Evolutionary conservation across 2,888 invertebrate genomes (phyloP).

Genomic region (Gymnocheta viridis): DNA sequence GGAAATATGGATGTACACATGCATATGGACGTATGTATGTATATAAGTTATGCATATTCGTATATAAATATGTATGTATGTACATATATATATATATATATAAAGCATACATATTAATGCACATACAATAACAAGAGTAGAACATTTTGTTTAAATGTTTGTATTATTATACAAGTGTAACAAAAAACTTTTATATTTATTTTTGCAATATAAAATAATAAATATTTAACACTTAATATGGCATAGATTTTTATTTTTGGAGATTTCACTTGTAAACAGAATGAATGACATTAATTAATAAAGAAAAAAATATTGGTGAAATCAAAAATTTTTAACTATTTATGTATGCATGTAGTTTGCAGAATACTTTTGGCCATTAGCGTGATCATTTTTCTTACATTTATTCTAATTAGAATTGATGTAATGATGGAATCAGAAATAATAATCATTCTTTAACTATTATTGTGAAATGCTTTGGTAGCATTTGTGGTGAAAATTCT

Average conservation of each 20-base stretch:
- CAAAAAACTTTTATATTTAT: constrained; percentile 24
- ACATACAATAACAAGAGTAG: neutral
- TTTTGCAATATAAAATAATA: constrained; percentile 1
- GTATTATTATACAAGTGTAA: constrained; percentile 7
- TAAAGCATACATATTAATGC: too few relatives aligned
- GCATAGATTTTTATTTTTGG: constrained; percentile 12
- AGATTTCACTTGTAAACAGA: constrained; percentile 17
- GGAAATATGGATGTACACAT: neutral
- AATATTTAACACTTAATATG: constrained; percentile 40
- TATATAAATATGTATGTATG: neutral
- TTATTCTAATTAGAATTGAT: too few relatives aligned
- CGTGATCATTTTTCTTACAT: too few relatives aligned
- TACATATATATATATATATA: neutral
- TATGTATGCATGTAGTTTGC: too few relatives aligned
- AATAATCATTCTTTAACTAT: too few relatives aligned
- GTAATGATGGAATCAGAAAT: too few relatives aligned
- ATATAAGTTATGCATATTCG: neutral
- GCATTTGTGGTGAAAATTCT: too few relatives aligned
- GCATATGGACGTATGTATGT: neutral
- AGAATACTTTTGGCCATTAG: too few relatives aligned
- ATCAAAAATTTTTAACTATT: neutral
- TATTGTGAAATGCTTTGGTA: too few relatives aligned
- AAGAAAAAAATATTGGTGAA: neutral
- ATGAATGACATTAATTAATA: neutral
- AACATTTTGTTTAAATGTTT: neutral